Percentiles rank a stretch among this genome's conserved stretches.
phyloP scores from a whole-genome alignment of 2,888 invertebrate genomes.

The Plagodis dolabraria region DNA sequence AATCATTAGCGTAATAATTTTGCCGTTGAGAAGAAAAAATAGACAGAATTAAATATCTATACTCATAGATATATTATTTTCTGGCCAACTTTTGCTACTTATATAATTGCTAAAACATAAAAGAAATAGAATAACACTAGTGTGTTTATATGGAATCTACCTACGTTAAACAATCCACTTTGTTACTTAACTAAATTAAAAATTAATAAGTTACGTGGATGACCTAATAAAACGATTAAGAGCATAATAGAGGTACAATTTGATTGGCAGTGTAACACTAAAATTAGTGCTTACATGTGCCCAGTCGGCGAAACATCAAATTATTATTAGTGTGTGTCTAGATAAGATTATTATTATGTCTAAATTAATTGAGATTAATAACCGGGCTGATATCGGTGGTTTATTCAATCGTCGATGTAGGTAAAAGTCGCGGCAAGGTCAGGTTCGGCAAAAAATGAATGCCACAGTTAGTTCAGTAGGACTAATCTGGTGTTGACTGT shows the following conservation, averaged over 20 bases:
- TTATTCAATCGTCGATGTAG: conserved; percentile 55
- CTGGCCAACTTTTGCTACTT: no score
- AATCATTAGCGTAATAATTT: no score
- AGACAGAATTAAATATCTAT: no score
- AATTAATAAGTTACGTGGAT: neutral
- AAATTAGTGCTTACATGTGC: conserved; percentile 22
- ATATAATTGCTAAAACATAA: no score
- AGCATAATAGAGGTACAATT: conserved; percentile 24
- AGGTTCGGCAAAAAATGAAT: conserved; percentile 47
- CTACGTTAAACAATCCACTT: no score
- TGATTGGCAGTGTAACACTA: conserved; percentile 32
- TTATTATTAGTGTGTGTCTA: conserved; percentile 22
- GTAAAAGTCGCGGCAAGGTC: conserved; percentile 62
- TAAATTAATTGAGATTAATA: conserved; percentile 54
- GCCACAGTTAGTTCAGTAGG: conserved; percentile 42
- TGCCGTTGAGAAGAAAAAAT: no score
- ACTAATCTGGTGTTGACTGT: conserved; percentile 6
- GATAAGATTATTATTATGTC: conserved; percentile 45
- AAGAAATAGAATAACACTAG: no score
- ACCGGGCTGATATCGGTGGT: conserved; percentile 50
- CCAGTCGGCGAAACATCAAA: conserved; percentile 32
- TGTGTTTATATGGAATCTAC: no score
- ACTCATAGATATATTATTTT: no score
- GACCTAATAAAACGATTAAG: conserved; percentile 15
- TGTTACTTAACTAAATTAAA: no score